Percentiles rank a stretch among this genome's conserved stretches.
Evolutionary conservation across 2,797 vertebrate genomes (phyloP).

Genomic region (Neopelma chrysocephalum): DNA sequence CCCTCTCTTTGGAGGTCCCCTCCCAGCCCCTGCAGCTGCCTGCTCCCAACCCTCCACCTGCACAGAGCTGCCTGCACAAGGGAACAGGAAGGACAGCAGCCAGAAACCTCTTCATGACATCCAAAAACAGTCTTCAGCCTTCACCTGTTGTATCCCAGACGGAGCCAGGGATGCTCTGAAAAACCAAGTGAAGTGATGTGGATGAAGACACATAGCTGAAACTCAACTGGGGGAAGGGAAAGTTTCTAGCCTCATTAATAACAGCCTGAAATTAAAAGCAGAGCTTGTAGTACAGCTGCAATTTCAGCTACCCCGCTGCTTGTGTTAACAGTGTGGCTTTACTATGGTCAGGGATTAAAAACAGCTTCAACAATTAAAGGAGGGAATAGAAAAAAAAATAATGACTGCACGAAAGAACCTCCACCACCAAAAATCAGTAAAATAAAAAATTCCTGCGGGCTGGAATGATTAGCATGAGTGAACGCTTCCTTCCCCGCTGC

Average conservation of each 20-base stretch:
- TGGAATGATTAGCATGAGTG: conserved; percentile 31
- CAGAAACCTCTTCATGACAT: not conserved
- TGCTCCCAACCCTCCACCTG: not conserved
- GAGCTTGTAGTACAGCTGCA: conserved; percentile 52
- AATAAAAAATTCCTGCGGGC: conserved; percentile 37
- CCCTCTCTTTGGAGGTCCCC: not conserved
- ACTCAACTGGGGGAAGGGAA: not conserved
- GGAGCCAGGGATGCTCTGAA: not conserved
- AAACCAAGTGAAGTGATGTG: not conserved
- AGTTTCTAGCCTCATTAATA: conserved; percentile 41
- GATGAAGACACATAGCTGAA: not conserved
- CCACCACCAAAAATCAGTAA: not conserved
- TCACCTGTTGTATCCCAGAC: not conserved
- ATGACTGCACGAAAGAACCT: not conserved
- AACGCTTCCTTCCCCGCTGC: not conserved
- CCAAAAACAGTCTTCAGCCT: not conserved
- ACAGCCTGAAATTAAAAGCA: conserved; percentile 65
- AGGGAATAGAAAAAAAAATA: not conserved
- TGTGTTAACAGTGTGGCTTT: conserved; percentile 66
- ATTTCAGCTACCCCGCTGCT: conserved; percentile 45
- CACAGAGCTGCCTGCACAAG: not conserved
- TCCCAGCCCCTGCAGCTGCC: not conserved
- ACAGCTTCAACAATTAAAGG: conserved; percentile 43
- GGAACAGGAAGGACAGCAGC: not conserved
- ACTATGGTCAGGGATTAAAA: conserved; percentile 66